These are phyloP conservation scores for Xiphydria camelus DNA, from an alignment of 2,888 invertebrate species.

Conservation along the genomic window DNA sequence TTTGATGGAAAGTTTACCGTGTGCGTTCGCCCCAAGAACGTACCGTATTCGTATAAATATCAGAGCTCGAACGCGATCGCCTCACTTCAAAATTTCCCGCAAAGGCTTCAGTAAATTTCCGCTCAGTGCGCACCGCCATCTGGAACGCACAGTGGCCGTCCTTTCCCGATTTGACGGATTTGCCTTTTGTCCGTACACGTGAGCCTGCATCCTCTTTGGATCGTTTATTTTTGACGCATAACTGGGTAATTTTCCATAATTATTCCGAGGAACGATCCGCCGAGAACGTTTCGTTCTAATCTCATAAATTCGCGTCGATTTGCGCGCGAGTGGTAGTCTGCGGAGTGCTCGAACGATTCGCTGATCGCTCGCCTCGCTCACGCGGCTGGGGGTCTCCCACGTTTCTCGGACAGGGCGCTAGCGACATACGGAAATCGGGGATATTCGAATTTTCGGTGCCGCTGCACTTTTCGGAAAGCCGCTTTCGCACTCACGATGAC, in stretches of 20 bases:
- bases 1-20: too few relatives aligned
- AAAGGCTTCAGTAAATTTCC: neutral
- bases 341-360: conserved; percentile 9
- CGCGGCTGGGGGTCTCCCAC: conserved; percentile 27
- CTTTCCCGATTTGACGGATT: conserved; percentile 18
- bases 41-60: too few relatives aligned
- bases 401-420: conserved; percentile 18
- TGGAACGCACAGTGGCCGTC: neutral
- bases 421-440: conserved; percentile 9
- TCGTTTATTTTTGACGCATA: conserved; percentile 45
- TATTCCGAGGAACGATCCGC: neutral
- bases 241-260: conserved; percentile 36
- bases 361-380: conserved; percentile 23
- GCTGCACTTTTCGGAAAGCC: too few relatives aligned
- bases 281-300: too few relatives aligned
- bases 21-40: too few relatives aligned
- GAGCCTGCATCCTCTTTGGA: conserved; percentile 36
- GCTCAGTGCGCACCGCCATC: neutral
- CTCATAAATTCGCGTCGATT: neutral
- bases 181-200: conserved; percentile 36
- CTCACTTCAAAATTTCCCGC: neutral
- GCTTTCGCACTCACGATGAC: neutral
- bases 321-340: too few relatives aligned
- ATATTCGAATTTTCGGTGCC: conserved; percentile 7
- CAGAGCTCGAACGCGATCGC: too few relatives aligned